Conservation (phyloP, 2,888 invertebrate species). For the Dorcus parallelipipedus region DNA sequence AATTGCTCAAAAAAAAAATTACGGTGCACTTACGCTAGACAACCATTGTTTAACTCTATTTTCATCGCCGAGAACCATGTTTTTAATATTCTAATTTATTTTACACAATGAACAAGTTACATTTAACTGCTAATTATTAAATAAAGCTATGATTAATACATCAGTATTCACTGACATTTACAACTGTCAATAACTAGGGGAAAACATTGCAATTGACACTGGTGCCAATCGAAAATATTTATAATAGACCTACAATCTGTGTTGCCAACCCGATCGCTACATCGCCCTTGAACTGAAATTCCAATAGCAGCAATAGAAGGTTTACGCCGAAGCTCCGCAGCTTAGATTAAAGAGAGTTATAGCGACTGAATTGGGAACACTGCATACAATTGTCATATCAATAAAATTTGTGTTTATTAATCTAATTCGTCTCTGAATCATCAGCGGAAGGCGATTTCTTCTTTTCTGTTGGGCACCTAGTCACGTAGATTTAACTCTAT, state of each 20-base stretch:
- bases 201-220: not conserved
- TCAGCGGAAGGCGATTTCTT: too few relatives aligned
- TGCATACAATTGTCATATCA: too few relatives aligned
- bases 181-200: not conserved
- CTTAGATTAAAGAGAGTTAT: too few relatives aligned
- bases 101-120: too few relatives aligned
- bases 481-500: conserved; percentile 79
- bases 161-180: not conserved
- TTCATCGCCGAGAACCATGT: conserved; percentile 44
- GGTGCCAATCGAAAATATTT: too few relatives aligned
- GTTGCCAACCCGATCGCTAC: too few relatives aligned
- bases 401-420: too few relatives aligned
- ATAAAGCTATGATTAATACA: not conserved
- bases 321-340: too few relatives aligned
- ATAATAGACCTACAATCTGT: not conserved
- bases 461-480: conserved; percentile 64
- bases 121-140: not conserved
- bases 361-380: too few relatives aligned
- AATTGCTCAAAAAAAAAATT: not conserved
- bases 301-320: too few relatives aligned
- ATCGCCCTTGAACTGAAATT: too few relatives aligned
- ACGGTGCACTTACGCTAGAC: conserved; percentile 46
- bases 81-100: not conserved
- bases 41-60: conserved; percentile 53
- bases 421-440: too few relatives aligned